phyloP scores from a whole-genome alignment of 1,140 invertebrate species.

The Liolophura sinensis region DNA sequence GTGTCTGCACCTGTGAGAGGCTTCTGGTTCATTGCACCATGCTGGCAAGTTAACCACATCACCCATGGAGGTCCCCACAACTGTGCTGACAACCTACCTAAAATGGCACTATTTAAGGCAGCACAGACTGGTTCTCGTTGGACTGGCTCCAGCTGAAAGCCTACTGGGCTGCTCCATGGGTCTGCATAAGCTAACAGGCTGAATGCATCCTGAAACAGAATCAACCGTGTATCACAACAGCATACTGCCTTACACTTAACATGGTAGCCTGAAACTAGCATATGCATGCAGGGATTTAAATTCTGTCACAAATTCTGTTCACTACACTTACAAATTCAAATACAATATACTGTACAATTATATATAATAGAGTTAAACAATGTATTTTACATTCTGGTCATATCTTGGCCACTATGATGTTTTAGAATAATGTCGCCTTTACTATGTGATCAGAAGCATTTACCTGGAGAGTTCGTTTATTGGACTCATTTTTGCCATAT shows the following conservation, averaged over 20 bases:
- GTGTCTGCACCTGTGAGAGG: too few relatives aligned
- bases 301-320: too few relatives aligned
- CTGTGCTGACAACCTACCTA: slow-evolving; percentile 47
- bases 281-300: too few relatives aligned
- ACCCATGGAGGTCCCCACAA: neutral
- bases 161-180: slow-evolving; percentile 94
- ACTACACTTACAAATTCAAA: too few relatives aligned
- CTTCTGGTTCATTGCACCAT: too few relatives aligned
- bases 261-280: too few relatives aligned
- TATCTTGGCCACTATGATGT: neutral
- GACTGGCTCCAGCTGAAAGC: slow-evolving; percentile 89
- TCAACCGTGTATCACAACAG: too few relatives aligned
- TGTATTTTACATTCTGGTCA: too few relatives aligned
- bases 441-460: neutral
- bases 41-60: too few relatives aligned
- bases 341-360: too few relatives aligned
- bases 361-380: too few relatives aligned
- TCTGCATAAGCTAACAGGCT: slow-evolving; percentile 97
- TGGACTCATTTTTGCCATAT: slow-evolving; percentile 80
- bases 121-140: slow-evolving; percentile 93
- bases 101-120: slow-evolving; percentile 94
- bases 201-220: slow-evolving; percentile 83
- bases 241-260: too few relatives aligned
- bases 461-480: slow-evolving; percentile 92
- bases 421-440: neutral